A percentile compares a stretch with the other conserved stretches of the same genome.
Evolutionary conservation across 2,113 vertebrate species (phyloP).

Genomic region (Opisthocomus hoazin): DNA sequence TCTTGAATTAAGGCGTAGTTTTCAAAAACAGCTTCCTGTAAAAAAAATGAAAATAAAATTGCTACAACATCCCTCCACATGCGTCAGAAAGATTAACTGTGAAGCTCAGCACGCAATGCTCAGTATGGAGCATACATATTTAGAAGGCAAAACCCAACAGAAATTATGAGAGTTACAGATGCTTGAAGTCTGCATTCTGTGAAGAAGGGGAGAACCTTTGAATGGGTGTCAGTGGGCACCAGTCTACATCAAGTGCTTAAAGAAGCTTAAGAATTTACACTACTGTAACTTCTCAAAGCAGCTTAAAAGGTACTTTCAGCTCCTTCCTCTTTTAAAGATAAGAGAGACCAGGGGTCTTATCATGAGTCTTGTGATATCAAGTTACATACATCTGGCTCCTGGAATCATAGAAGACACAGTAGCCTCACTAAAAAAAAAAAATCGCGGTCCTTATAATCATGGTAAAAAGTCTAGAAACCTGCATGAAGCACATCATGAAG

Average conservation of each 20-base stretch:
- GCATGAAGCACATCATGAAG: not conserved
- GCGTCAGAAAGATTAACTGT: not conserved
- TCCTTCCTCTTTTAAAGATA: not conserved
- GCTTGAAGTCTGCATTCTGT: not conserved
- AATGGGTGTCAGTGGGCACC: not conserved
- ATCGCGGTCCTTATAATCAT: not conserved
- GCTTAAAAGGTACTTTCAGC: not conserved
- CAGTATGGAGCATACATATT: fast-evolving
- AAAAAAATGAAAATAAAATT: not conserved
- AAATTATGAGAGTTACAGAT: not conserved
- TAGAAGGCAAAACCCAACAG: not conserved
- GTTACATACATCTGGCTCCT: not conserved
- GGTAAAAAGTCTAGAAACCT: not conserved
- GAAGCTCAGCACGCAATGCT: not conserved
- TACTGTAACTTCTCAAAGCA: not conserved
- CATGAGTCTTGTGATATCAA: fast-evolving
- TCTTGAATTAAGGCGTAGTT: not conserved
- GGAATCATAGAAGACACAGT: not conserved
- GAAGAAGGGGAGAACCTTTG: not conserved
- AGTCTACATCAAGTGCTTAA: not conserved
- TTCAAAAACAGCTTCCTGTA: not conserved
- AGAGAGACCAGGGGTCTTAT: not conserved
- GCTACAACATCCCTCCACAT: not conserved
- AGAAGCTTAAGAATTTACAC: not conserved
- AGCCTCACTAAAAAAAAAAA: not conserved